Evolutionary conservation across 1,140 invertebrate genomes (phyloP).

Genomic region (Ridgeia piscesae): DNA sequence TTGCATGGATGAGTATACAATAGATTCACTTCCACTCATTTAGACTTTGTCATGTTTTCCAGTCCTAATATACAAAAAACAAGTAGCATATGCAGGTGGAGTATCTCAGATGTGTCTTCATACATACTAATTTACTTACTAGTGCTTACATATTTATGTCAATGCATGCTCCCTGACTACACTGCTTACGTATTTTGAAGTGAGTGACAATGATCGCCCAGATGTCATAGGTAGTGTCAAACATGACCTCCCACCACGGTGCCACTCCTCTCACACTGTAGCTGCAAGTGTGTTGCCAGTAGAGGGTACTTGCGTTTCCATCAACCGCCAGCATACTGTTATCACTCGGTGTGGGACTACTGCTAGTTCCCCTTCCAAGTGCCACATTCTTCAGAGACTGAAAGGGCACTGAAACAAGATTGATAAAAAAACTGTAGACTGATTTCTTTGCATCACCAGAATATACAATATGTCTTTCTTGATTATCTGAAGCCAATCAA

Average conservation of each 20-base stretch:
- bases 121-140: not conserved
- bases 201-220: not conserved
- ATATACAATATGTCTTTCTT: not conserved
- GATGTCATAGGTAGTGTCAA: not conserved
- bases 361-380: not conserved
- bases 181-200: not conserved
- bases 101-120: too few species aligned
- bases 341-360: not conserved
- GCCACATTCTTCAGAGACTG: not conserved
- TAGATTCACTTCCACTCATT: not conserved
- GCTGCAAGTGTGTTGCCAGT: not conserved
- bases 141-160: not conserved
- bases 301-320: not conserved
- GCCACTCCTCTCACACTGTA: not conserved
- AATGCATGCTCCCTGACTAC: too few species aligned
- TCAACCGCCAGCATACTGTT: not conserved
- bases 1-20: not conserved
- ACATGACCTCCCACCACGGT: not conserved
- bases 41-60: too few species aligned
- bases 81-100: too few species aligned
- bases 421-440: not conserved
- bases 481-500: not conserved
- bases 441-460: not conserved
- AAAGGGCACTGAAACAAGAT: not conserved
- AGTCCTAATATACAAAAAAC: too few species aligned